These are phyloP conservation scores for Chymomyza amoena DNA, from an alignment of 2,888 invertebrate species.

Conservation along the genomic window DNA sequence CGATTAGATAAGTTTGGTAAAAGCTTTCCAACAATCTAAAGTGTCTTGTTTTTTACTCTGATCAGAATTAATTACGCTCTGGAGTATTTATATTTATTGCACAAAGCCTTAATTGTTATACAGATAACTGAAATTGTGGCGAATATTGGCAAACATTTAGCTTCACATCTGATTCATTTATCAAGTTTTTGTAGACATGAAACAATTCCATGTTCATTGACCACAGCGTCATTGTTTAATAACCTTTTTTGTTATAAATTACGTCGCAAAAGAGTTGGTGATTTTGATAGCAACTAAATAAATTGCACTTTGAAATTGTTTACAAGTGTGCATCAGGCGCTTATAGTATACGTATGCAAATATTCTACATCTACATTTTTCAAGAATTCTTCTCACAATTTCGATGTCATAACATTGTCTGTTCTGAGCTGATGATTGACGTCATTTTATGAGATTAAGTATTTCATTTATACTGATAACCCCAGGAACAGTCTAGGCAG, in stretches of 20 bases:
- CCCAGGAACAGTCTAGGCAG: conserved; percentile 35
- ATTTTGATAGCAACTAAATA: not conserved
- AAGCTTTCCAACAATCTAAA: not conserved
- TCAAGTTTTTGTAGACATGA: not conserved
- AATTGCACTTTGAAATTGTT: conserved; percentile 23
- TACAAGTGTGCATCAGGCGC: not conserved
- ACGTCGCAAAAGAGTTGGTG: not conserved
- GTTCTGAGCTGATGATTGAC: conserved; percentile 46
- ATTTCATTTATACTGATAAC: conserved; percentile 43
- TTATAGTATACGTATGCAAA: not conserved
- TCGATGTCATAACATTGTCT: conserved; percentile 47
- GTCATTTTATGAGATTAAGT: conserved; percentile 38
- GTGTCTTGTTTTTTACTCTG: not conserved
- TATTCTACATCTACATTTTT: not conserved
- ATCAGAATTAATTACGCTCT: not conserved
- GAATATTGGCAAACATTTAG: not conserved
- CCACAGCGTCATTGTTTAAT: not conserved
- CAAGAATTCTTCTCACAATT: not conserved
- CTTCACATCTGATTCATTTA: not conserved
- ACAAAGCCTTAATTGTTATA: not conserved
- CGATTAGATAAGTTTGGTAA: not conserved
- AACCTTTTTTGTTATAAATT: not conserved
- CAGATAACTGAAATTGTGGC: not conserved
- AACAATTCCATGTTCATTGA: not conserved
- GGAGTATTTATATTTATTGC: not conserved